Evolutionary conservation across 2,797 vertebrate species (phyloP).

Genomic region (Chelon auratus): DNA sequence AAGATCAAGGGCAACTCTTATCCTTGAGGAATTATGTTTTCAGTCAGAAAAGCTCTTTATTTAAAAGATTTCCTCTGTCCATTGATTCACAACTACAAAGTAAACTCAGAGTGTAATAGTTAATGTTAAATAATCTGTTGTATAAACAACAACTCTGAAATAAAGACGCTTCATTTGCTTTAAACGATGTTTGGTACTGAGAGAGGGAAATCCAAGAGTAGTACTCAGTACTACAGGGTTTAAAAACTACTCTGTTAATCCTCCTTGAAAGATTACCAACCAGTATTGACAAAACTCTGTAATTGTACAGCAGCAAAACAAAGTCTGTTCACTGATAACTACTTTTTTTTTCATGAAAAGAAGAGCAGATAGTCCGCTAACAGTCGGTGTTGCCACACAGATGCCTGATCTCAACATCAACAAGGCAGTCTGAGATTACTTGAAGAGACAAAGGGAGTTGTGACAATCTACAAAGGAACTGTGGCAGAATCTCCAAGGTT

Average conservation of each 20-base stretch:
- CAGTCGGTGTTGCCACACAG: not conserved
- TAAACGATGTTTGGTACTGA: not conserved
- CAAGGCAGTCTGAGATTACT: not conserved
- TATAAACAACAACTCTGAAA: not conserved
- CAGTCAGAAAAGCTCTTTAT: slow-evolving; percentile 17
- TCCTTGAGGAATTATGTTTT: slow-evolving; percentile 37
- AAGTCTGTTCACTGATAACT: not conserved
- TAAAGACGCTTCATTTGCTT: not conserved
- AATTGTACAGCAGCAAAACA: slow-evolving; percentile 17
- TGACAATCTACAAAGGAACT: not conserved
- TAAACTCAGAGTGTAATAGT: slow-evolving; percentile 2
- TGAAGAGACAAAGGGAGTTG: not conserved
- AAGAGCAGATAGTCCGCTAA: not conserved
- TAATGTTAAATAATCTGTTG: not conserved
- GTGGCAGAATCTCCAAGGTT: not conserved
- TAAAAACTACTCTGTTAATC: slow-evolving; percentile 20
- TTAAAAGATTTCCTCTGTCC: slow-evolving; percentile 17
- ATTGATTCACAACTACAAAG: slow-evolving; percentile 29
- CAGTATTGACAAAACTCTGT: slow-evolving; percentile 10
- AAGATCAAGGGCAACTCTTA: slow-evolving; percentile 63
- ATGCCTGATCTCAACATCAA: not conserved
- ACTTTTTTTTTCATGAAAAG: not conserved
- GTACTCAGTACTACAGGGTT: not conserved
- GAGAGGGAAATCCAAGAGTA: not conserved
- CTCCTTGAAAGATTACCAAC: slow-evolving; percentile 2